Evolutionary conservation across 2,113 vertebrate genomes (phyloP), one percentile per base, ranked within the genome.

Genomic region (Tupaia tana): DNA sequence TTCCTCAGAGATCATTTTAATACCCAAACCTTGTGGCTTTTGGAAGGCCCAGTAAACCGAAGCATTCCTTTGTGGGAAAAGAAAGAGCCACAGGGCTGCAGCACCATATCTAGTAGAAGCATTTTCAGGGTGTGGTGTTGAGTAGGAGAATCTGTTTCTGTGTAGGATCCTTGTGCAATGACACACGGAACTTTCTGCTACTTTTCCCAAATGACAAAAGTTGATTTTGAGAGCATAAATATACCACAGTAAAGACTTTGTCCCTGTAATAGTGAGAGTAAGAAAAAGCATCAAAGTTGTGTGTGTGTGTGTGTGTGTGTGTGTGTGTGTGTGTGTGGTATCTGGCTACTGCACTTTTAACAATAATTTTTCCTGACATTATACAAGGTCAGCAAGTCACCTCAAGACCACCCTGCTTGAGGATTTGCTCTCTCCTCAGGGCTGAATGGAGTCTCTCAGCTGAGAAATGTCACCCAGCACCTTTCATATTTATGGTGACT

Each of bases 391-490:
- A 97, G 96, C 89, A 98, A 98, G 98, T 98, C 98, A 98, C 75
- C 0, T 56, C 96, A 81, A 97, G 99, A 99, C 99, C 99, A 99
- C 98, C 99, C 98, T 98, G 98, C 97, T 98, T 93, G 98, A 98
- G 96, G 96, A 95, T 98, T 97, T 98, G 94, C 93, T 98, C 97
- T 97, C 98, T 95, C 97, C 97, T 96, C 97, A 98, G 95, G 96
- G 97, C 98, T 98, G 96, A 97, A 96, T 97, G 71, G 69, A 98
- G 98, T 98, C 97, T 97, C 96, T 99, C 98, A 98, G 99, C 99
- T 99, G 99, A 99, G 98, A 99, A 98, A 99, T 98, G 98, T 99
- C 99, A 99, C 98, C 98, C 98, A 98, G 98, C 99, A 99, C 99
- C 99, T 99, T 99, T 98, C 98, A 97, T 99, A 99, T 98, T 98